Percentiles rank a stretch among this genome's conserved stretches.
Evolutionary conservation across 2,888 invertebrate genomes (phyloP).

Genomic region (Tricholauxania praeusta): DNA sequence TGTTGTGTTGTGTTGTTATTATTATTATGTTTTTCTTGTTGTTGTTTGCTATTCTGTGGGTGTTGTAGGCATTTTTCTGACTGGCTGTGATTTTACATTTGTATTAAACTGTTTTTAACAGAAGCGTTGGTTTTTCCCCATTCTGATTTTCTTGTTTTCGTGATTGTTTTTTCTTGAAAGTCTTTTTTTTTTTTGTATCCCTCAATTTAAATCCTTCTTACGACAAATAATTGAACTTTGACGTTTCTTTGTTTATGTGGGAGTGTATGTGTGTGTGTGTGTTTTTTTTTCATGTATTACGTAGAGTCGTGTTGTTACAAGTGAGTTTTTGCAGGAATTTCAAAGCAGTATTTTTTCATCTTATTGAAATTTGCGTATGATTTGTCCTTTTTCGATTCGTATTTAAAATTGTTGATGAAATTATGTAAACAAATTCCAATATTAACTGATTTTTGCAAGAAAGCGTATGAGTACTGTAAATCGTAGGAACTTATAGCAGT

Average conservation of each 20-base stretch:
- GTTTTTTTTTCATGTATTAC: neutral
- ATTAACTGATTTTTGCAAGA: too few relatives aligned
- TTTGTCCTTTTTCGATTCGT: too few relatives aligned
- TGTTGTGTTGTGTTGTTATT: neutral
- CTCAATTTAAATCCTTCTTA: neutral
- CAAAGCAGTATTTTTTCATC: too few relatives aligned
- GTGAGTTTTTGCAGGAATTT: too few relatives aligned
- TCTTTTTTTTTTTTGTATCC: too few relatives aligned
- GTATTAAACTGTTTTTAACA: conserved; percentile 27
- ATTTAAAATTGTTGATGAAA: too few relatives aligned
- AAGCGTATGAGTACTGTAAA: too few relatives aligned
- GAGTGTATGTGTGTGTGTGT: conserved; percentile 1
- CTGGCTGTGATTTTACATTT: conserved; percentile 26
- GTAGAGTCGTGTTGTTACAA: neutral
- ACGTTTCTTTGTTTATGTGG: conserved; percentile 6
- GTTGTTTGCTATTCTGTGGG: conserved; percentile 2
- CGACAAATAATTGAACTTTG: conserved; percentile 22
- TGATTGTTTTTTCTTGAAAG: too few relatives aligned
- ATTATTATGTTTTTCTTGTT: conserved; percentile 10
- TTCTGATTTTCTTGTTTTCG: conserved; percentile 1
- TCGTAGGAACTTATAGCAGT: too few relatives aligned
- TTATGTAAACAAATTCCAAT: too few relatives aligned
- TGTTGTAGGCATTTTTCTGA: conserved; percentile 1
- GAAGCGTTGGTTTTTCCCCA: neutral
- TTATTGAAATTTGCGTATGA: too few relatives aligned